phyloP scores from a whole-genome alignment of 2,888 invertebrate species.

The Meta bourneti region DNA sequence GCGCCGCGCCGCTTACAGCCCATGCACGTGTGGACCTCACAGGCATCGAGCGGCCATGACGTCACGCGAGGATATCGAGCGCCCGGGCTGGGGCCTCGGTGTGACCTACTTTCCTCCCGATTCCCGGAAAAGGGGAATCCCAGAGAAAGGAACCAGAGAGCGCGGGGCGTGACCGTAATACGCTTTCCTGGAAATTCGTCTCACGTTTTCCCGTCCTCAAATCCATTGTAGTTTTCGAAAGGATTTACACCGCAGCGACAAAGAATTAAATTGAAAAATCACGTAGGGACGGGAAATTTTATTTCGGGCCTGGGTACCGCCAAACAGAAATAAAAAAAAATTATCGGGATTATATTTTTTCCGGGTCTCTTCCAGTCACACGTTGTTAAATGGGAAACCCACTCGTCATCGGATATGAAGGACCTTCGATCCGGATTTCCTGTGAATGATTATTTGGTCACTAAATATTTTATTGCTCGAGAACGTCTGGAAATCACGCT shows the following conservation, averaged over 20 bases:
- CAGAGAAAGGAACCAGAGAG: slow-evolving; percentile 40
- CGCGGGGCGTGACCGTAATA: slow-evolving; percentile 46
- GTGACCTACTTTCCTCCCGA: slow-evolving; percentile 65
- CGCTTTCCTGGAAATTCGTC: slow-evolving; percentile 17
- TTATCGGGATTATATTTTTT: background rate
- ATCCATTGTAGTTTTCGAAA: slow-evolving; percentile 46
- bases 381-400: background rate
- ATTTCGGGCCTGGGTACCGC: background rate
- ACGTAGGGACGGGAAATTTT: background rate
- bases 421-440: background rate
- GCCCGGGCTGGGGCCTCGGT: slow-evolving; percentile 40
- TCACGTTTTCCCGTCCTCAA: slow-evolving; percentile 34
- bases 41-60: slow-evolving; percentile 25
- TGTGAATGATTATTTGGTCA: background rate
- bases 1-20: background rate
- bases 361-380: background rate
- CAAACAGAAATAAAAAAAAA: background rate
- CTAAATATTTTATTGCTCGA: no score
- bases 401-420: background rate
- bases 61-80: slow-evolving; percentile 50
- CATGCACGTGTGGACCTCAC: background rate
- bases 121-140: slow-evolving; percentile 10
- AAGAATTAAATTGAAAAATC: slow-evolving; percentile 12
- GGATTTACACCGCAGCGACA: slow-evolving; percentile 39
- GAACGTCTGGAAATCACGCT: no score